Conservation (phyloP, 1,140 invertebrate species). For the Camponotus vicinus region DNA sequence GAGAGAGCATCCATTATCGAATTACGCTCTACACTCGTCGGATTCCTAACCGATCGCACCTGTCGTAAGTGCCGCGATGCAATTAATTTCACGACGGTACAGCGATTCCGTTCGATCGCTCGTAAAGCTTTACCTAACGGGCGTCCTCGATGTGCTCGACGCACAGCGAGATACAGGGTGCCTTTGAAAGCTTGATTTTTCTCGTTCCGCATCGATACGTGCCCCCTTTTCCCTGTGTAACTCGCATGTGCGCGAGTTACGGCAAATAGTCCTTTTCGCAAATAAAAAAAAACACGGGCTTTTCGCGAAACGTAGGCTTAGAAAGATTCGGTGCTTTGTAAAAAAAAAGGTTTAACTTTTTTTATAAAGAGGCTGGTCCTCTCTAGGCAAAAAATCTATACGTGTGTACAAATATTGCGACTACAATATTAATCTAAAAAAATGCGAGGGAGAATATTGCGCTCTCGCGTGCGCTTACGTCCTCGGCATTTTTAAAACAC, state of each 20-base stretch:
- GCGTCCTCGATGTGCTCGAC: not conserved
- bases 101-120: constrained; percentile 32
- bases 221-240: not conserved
- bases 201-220: not conserved
- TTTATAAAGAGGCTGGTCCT: no score
- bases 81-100: constrained; percentile 42
- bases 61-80: constrained; percentile 10
- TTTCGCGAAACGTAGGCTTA: no score
- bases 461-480: not conserved
- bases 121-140: not conserved
- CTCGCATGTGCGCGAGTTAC: not conserved
- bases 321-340: no score
- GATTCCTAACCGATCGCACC: constrained; percentile 47
- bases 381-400: no score
- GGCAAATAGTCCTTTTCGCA: not conserved
- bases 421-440: not conserved
- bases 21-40: constrained; percentile 47
- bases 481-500: constrained; percentile 17
- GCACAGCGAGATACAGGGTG: not conserved
- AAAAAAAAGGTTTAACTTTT: no score
- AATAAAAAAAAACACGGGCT: no score
- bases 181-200: constrained; percentile 12
- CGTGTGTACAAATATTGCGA: no score
- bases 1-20: constrained; percentile 47
- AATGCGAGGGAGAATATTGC: not conserved